A percentile compares a stretch with the other conserved stretches of the same genome.
These are phyloP conservation scores for Hemibagrus guttatus DNA, from an alignment of 2,797 vertebrate genomes.

Conservation along the genomic window DNA sequence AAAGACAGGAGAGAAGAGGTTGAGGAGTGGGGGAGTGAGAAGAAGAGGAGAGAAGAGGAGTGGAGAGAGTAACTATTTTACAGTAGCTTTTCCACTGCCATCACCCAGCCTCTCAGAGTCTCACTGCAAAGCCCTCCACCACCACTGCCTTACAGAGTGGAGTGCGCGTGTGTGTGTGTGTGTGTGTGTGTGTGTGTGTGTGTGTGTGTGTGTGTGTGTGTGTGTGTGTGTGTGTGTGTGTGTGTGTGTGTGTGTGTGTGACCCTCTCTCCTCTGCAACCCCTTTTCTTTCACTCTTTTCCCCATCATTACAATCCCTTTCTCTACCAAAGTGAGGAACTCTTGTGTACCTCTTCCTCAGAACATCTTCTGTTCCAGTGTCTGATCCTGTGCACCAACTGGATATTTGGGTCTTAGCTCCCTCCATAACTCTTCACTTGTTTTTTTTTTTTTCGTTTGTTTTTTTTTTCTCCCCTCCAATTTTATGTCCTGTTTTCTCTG, in stretches of 20 bases:
- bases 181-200: conserved; percentile 46
- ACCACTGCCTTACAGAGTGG: conserved; percentile 80
- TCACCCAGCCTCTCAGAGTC: conserved; percentile 65
- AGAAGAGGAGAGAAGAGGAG: conserved; percentile 35
- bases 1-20: conserved; percentile 46
- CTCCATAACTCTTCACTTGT: neutral
- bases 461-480: neutral
- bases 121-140: conserved; percentile 68
- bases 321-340: conserved; percentile 45
- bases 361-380: conserved; percentile 37
- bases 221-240: conserved; percentile 47
- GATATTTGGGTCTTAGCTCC: conserved; percentile 3
- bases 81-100: conserved; percentile 75
- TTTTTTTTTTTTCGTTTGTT: neutral
- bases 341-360: neutral
- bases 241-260: conserved; percentile 53
- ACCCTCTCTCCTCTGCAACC: conserved; percentile 60
- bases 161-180: neutral
- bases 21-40: conserved; percentile 33
- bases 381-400: conserved; percentile 27
- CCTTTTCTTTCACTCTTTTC: conserved; percentile 28
- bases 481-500: neutral
- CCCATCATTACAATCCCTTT: conserved; percentile 23
- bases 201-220: conserved; percentile 16
- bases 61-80: conserved; percentile 59